Evolutionary conservation across 2,113 vertebrate species (phyloP).

Genomic region (Perognathus longimembris): DNA sequence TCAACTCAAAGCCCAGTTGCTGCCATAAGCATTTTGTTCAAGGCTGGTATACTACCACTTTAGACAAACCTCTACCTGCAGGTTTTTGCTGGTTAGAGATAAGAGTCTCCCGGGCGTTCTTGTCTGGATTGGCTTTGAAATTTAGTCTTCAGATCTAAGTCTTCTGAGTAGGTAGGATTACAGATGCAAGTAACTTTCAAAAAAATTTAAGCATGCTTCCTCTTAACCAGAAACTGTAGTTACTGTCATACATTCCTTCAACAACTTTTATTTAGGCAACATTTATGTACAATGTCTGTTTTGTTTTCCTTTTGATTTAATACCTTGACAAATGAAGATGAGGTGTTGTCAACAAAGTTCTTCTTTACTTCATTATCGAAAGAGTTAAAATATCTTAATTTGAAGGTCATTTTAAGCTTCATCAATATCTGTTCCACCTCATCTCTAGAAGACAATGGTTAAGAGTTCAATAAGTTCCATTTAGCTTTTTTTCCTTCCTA

Average conservation of each 20-base stretch:
- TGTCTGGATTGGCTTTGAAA: too few relatives aligned
- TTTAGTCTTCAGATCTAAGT: too few relatives aligned
- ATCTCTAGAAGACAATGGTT: neutral
- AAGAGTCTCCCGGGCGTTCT: too few relatives aligned
- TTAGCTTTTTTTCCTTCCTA: neutral
- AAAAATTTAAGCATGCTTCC: slow-evolving; percentile 9
- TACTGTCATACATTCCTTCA: neutral
- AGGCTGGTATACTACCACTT: too few relatives aligned
- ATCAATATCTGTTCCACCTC: neutral
- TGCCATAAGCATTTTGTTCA: too few relatives aligned
- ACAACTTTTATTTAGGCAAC: neutral
- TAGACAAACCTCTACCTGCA: too few relatives aligned
- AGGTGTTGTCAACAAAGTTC: neutral
- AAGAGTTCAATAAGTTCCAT: neutral
- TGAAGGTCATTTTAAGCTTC: neutral
- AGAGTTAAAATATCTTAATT: neutral
- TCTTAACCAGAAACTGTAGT: slow-evolving; percentile 18
- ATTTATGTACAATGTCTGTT: neutral
- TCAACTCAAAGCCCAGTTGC: too few relatives aligned
- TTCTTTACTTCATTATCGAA: slow-evolving; percentile 1
- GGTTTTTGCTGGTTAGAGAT: too few relatives aligned
- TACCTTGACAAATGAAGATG: neutral
- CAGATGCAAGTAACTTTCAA: neutral
- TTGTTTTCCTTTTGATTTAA: neutral
- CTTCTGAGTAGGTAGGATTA: too few relatives aligned